Evolutionary conservation across 1,140 invertebrate species (phyloP).

Genomic region (Cepaea nemoralis): DNA sequence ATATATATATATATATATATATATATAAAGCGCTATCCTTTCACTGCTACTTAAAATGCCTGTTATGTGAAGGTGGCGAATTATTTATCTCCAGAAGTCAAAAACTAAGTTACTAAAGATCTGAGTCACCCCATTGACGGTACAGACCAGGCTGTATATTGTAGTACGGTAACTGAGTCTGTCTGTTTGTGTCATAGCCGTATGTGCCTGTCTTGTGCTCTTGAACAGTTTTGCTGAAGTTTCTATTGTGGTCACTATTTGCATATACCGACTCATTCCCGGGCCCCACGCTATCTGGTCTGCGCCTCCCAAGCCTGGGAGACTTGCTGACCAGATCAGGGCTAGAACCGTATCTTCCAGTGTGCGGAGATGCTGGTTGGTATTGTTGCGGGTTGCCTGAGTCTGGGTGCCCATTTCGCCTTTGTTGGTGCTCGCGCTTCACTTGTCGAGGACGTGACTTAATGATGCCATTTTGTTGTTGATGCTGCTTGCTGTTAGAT

Average conservation of each 20-base stretch:
- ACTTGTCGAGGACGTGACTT: conserved; percentile 36
- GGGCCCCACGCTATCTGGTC: not conserved
- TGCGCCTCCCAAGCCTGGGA: conserved; percentile 3
- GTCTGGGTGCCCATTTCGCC: conserved; percentile 12
- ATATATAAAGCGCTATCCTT: too few species aligned
- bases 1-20: too few species aligned
- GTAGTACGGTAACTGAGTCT: not conserved
- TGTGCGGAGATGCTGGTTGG: not conserved
- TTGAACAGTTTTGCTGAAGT: not conserved
- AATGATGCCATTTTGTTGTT: not conserved
- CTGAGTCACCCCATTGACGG: not conserved
- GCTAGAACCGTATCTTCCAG: conserved; percentile 15
- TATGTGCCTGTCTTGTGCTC: not conserved
- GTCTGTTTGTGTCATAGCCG: not conserved
- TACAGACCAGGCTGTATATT: not conserved
- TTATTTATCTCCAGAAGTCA: too few species aligned
- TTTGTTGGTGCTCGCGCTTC: conserved; percentile 35
- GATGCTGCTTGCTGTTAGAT: not conserved
- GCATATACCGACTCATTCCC: not conserved
- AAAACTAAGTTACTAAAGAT: not conserved
- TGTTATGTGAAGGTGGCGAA: too few species aligned
- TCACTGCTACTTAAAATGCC: too few species aligned
- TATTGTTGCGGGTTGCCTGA: not conserved
- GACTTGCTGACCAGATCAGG: conserved; percentile 22
- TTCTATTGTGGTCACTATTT: not conserved